Percentiles rank a stretch among this genome's conserved stretches.
phyloP scores from a whole-genome alignment of 2,113 vertebrate genomes.

The Ovibos moschatus region DNA sequence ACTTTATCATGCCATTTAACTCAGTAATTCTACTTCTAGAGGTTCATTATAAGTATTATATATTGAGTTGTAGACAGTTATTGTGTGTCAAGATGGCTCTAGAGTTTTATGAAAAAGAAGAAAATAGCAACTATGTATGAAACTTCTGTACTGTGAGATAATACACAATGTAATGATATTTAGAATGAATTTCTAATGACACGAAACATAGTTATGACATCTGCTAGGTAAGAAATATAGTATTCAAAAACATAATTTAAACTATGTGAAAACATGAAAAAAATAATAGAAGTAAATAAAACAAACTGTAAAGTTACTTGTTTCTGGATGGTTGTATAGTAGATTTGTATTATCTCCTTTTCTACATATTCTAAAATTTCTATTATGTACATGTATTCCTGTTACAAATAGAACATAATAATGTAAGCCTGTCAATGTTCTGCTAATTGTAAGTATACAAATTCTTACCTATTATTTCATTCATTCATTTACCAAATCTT shows the following conservation, averaged over 20 bases:
- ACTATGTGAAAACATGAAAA: neutral
- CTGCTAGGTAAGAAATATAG: neutral
- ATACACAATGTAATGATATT: neutral
- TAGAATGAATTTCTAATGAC: neutral
- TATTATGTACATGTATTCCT: neutral
- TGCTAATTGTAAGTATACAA: neutral
- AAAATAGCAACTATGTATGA: neutral
- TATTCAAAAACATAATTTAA: neutral
- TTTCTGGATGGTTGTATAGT: neutral
- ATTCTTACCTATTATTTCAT: neutral
- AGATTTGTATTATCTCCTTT: neutral
- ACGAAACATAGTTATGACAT: neutral
- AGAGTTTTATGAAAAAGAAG: neutral
- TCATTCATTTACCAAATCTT: neutral
- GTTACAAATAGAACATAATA: neutral
- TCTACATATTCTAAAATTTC: neutral
- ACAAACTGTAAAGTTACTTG: neutral
- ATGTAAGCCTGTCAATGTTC: neutral
- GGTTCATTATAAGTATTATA: neutral
- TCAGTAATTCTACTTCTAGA: neutral
- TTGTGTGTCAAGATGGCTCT: neutral
- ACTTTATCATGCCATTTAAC: neutral
- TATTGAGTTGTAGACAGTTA: neutral
- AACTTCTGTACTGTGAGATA: neutral
- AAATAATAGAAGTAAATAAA: neutral